These are phyloP conservation scores for Palythoa grandiflora DNA, from an alignment of 92 coral and sea anemone genomes.

Conservation along the genomic window DNA sequence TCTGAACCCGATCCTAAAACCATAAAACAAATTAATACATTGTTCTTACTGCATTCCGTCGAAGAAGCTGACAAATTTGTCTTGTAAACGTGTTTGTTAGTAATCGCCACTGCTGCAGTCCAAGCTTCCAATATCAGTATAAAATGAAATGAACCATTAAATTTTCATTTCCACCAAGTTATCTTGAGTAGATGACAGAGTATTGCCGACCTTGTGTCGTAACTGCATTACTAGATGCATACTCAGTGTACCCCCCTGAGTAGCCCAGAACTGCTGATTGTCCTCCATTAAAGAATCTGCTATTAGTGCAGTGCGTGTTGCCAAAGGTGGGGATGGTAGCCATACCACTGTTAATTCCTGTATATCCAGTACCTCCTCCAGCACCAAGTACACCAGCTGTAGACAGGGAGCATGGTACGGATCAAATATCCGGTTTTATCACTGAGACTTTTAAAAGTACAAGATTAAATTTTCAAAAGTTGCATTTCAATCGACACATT, in stretches of 20 bases:
- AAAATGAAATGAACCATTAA: neutral
- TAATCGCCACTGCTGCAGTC: neutral
- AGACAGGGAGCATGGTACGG: neutral
- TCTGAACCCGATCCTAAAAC: no score
- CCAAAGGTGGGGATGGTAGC: constrained; percentile 44
- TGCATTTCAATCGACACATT: no score
- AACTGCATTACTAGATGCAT: constrained; percentile 38
- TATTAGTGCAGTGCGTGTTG: constrained; percentile 41
- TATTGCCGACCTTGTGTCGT: constrained; percentile 37
- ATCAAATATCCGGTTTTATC: no score
- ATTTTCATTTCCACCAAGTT: neutral
- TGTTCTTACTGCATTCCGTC: neutral
- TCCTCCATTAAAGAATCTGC: constrained; percentile 41
- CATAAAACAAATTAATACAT: neutral
- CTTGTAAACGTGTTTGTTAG: neutral
- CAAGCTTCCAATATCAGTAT: neutral
- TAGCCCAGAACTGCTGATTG: constrained; percentile 42
- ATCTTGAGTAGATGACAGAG: constrained; percentile 48
- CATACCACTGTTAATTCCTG: constrained; percentile 42
- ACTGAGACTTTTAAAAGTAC: no score
- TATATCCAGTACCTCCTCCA: neutral
- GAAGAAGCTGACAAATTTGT: neutral
- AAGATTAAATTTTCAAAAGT: no score
- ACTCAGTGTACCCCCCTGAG: constrained; percentile 50
- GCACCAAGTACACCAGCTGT: constrained; percentile 33